Percentiles rank a stretch among this genome's conserved stretches.
phyloP scores from a whole-genome alignment of 2,888 invertebrate species.

The Hemaris fuciformis region DNA sequence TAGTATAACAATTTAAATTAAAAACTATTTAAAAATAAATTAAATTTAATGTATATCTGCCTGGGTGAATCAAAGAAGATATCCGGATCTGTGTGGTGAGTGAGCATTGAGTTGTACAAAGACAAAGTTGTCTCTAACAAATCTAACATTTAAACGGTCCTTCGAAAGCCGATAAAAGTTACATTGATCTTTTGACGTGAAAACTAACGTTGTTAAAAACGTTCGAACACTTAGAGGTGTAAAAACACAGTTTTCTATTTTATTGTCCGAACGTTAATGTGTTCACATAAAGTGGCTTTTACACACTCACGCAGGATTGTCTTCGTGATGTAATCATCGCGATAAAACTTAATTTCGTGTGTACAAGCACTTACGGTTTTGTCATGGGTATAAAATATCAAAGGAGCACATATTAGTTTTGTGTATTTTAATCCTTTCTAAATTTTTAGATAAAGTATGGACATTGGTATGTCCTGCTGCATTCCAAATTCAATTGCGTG shows the following conservation, averaged over 20 bases:
- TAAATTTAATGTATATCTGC: too few relatives aligned
- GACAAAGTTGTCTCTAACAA: background rate
- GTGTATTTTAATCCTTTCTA: background rate
- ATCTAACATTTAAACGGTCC: background rate
- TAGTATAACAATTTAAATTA: too few relatives aligned
- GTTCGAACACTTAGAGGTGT: background rate
- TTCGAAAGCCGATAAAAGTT: background rate
- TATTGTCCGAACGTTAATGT: background rate
- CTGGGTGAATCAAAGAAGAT: too few relatives aligned
- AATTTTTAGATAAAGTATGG: background rate
- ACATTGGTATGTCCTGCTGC: too few relatives aligned
- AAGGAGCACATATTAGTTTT: background rate
- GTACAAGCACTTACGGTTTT: background rate
- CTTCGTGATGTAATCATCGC: background rate
- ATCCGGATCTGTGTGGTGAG: too few relatives aligned
- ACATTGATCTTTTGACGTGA: background rate
- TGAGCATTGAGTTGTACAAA: too few relatives aligned
- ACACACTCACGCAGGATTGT: background rate
- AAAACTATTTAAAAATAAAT: too few relatives aligned
- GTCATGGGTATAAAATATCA: background rate
- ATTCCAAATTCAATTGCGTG: too few relatives aligned
- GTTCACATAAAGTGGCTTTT: background rate
- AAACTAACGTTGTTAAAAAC: background rate
- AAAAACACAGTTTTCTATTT: constrained; percentile 6
- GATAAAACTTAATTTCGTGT: background rate